Percentiles rank a stretch among this genome's conserved stretches.
Evolutionary conservation across 2,888 invertebrate species (phyloP).

Genomic region (Conomelus anceps): DNA sequence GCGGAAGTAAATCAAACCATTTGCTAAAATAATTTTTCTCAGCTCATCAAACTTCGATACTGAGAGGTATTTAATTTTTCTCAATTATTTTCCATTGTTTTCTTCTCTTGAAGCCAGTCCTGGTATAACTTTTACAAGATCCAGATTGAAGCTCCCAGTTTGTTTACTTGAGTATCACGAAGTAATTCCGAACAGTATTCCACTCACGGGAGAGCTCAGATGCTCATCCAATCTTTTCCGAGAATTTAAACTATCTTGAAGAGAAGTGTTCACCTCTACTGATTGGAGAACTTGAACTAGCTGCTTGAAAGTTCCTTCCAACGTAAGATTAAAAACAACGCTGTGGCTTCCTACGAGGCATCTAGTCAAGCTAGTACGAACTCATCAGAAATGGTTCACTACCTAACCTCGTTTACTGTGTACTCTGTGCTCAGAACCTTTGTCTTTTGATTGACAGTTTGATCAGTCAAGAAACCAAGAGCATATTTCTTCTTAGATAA

Average conservation of each 20-base stretch:
- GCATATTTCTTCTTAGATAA: too few relatives aligned
- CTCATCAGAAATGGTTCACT: background rate
- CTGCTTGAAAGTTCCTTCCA: background rate
- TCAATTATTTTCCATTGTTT: background rate
- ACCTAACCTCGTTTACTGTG: background rate
- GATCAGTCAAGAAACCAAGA: background rate
- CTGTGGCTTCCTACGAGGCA: background rate
- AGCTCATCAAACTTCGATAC: too few relatives aligned
- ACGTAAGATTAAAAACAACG: background rate
- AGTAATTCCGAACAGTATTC: background rate
- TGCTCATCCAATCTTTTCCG: background rate
- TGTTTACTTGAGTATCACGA: background rate
- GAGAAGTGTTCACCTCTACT: background rate
- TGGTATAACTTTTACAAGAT: background rate
- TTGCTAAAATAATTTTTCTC: too few relatives aligned
- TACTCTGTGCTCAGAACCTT: background rate
- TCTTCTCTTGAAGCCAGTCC: background rate
- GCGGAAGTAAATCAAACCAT: too few relatives aligned
- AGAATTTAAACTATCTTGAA: background rate
- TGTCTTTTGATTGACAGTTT: background rate
- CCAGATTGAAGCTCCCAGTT: background rate
- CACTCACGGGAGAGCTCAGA: background rate
- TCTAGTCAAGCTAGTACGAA: background rate
- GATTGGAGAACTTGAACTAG: background rate
- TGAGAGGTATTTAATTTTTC: background rate